Evolutionary conservation across 2,113 vertebrate species (phyloP), one percentile per base, ranked within the genome.

Genomic region (Heterochromis multidens): DNA sequence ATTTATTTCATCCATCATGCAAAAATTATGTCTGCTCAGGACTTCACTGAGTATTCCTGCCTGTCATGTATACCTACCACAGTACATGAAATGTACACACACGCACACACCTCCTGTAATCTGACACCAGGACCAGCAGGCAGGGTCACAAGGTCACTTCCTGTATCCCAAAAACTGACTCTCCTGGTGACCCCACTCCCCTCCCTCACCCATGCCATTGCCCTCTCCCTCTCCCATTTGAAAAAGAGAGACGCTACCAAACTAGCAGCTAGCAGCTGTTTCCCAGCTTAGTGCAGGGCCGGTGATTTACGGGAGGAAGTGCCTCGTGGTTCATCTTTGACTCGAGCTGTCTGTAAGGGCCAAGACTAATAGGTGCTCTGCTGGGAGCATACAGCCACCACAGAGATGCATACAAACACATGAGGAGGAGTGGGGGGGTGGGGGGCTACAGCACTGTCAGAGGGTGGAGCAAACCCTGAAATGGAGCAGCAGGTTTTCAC

Each of bases 91-190:
- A 82, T 33, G 58, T 77, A 40, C 7, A 52, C 81, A 87, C 60
- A 62, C 79, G 86, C 1, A 21, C 9, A 43, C 31, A 35, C 14
- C 70, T 76, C 29, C 31, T 67, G 93, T 87, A 94, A 94, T 84
- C 54, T 80, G 93, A 95, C 86, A 91, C 93, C 79, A 96, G 97
- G 95, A 97, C 96, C 97, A 97, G 97, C 97, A 97, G 97, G 96
- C 94, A 86, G 95, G 98, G 98, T 98, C 97, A 97, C 95, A 96
- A 97, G 98, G 98, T 97, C 97, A 97, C 95, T 98, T 99, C 98
- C 98, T 98, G 96, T 94, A 74, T 96, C 96, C 92, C 90, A 91
- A 88, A 86, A 81, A 76, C 84, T 60, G 94, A 84, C 82, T 82
- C 90, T 90, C 87, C 86, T 89, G 72, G 63, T 87, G 85, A 89